Evolutionary conservation across 1,140 invertebrate genomes (phyloP).

Genomic region (Anthonomus grandis): DNA sequence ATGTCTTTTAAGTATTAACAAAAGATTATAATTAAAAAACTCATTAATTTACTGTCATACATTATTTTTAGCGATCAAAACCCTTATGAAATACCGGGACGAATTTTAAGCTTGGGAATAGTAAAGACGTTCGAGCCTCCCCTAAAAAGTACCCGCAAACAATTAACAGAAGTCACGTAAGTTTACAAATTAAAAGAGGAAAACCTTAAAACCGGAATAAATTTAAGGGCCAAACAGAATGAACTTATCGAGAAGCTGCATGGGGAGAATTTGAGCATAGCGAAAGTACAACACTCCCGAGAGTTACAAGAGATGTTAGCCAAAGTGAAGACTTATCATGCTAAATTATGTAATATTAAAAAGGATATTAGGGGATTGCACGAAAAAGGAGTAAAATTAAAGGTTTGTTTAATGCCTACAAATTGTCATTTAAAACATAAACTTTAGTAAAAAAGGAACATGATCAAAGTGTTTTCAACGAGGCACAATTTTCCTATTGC

Average conservation of each 20-base stretch:
- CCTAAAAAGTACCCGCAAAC: not conserved
- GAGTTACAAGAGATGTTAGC: constrained; percentile 11
- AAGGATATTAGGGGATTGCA: constrained; percentile 12
- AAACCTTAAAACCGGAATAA: not conserved
- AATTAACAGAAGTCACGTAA: constrained; percentile 6
- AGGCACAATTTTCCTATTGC: not conserved
- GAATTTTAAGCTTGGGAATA: constrained; percentile 1
- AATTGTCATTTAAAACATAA: not conserved
- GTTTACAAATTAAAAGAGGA: not conserved
- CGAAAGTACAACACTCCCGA: constrained; percentile 10
- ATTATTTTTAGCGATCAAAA: no score
- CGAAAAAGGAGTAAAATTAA: constrained; percentile 9
- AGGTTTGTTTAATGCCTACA: constrained; percentile 3
- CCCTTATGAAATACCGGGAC: no score
- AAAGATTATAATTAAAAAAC: no score
- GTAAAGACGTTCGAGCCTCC: constrained; percentile 9
- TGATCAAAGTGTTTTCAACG: no score
- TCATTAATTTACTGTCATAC: no score
- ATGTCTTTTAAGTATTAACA: no score
- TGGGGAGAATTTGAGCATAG: constrained; percentile 7
- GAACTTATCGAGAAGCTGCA: constrained; percentile 3
- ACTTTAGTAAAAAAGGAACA: no score
- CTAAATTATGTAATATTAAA: constrained; percentile 9
- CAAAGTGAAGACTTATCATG: constrained; percentile 13
- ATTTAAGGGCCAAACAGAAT: constrained; percentile 11